phyloP scores from a whole-genome alignment of 2,113 vertebrate genomes.

The Hippocampus guttulatus region DNA sequence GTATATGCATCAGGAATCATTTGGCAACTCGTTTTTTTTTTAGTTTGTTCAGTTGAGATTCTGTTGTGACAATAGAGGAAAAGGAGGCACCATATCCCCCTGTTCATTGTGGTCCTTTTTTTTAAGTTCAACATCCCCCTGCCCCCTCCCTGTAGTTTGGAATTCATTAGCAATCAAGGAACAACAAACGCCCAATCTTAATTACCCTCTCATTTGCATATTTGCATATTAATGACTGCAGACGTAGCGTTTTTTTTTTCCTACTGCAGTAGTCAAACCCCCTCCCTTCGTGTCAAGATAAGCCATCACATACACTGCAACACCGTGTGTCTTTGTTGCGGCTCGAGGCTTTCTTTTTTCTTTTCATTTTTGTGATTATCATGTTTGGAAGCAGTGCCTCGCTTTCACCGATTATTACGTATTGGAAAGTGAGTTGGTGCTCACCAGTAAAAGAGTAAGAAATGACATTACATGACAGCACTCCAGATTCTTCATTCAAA shows the following conservation, averaged over 20 bases:
- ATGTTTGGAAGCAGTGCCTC: too few relatives aligned
- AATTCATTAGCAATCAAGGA: conserved; percentile 82
- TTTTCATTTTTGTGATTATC: too few relatives aligned
- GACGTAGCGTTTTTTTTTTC: conserved; percentile 65
- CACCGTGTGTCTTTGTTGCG: conserved; percentile 26
- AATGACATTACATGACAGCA: too few relatives aligned
- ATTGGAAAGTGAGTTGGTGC: too few relatives aligned
- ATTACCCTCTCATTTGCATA: conserved; percentile 80
- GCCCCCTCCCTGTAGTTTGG: conserved; percentile 73
- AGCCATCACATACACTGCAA: conserved; percentile 42
- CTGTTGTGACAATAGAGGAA: background rate
- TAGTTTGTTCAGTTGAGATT: background rate
- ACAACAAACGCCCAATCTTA: conserved; percentile 78
- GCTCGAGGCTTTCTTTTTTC: conserved; percentile 20
- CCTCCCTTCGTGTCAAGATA: conserved; percentile 45
- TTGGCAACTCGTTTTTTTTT: background rate
- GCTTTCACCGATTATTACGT: too few relatives aligned
- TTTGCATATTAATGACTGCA: conserved; percentile 83
- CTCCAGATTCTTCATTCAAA: too few relatives aligned
- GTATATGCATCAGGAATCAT: background rate
- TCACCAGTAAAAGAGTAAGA: too few relatives aligned
- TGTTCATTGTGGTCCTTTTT: conserved; percentile 32
- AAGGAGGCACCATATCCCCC: conserved; percentile 39
- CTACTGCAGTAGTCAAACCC: conserved; percentile 66
- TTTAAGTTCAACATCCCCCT: conserved; percentile 58